Evolutionary conservation across 2,888 invertebrate genomes (phyloP).

Genomic region (Stictocephala bisonia): DNA sequence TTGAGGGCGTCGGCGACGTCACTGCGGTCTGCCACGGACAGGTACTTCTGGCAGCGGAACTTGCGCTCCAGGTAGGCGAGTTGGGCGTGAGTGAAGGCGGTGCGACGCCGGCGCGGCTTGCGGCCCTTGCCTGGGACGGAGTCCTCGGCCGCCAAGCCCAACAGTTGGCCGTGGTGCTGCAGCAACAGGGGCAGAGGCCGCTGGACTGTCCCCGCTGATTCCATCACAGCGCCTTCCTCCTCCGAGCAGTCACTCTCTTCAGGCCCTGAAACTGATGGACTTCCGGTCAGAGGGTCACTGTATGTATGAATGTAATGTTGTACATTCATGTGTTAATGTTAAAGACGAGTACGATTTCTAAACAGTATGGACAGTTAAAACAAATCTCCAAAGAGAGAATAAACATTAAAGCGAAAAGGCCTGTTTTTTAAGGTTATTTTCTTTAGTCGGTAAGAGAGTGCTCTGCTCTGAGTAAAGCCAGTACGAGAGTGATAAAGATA

Average conservation of each 20-base stretch:
- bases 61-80: slow-evolving; percentile 91
- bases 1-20: slow-evolving; percentile 92
- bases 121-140: slow-evolving; percentile 70
- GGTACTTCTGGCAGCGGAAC: slow-evolving; percentile 93
- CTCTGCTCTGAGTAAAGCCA: no score
- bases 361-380: no score
- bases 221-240: slow-evolving; percentile 48
- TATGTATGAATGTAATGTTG: no score
- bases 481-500: no score
- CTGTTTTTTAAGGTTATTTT: no score
- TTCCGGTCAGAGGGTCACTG: no score
- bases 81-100: slow-evolving; percentile 95
- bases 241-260: slow-evolving; percentile 34
- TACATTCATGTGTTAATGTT: no score
- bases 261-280: not conserved
- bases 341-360: no score
- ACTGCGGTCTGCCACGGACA: slow-evolving; percentile 92
- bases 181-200: slow-evolving; percentile 45
- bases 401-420: no score
- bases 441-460: no score
- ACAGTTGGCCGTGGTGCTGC: slow-evolving; percentile 48
- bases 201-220: slow-evolving; percentile 36
- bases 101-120: slow-evolving; percentile 85
- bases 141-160: slow-evolving; percentile 64
- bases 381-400: no score